Conservation (phyloP, 2,888 invertebrate genomes). For the Periphyllus acericola region DNA sequence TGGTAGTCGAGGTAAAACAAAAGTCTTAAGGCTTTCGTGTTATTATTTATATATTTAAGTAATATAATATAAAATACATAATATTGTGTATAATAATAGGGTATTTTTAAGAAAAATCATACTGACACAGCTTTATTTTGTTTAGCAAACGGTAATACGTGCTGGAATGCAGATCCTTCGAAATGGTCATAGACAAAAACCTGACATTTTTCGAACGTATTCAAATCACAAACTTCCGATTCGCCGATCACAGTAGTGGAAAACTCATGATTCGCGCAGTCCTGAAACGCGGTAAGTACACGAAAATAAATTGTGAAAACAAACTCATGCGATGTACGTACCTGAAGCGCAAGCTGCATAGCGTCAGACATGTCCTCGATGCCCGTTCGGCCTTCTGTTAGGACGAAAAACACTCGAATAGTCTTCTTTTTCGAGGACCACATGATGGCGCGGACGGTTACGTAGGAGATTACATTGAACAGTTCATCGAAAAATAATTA, state of each 20-base stretch:
- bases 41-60: neutral
- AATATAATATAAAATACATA: neutral
- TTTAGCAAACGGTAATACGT: conserved; percentile 68
- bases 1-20: too few species aligned
- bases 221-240: conserved; percentile 70
- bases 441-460: neutral
- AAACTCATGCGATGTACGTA: neutral
- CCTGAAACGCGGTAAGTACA: conserved; percentile 67
- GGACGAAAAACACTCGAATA: conserved; percentile 38
- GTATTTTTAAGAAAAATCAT: conserved; percentile 68
- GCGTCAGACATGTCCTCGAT: conserved; percentile 46
- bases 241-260: conserved; percentile 76
- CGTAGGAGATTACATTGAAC: neutral
- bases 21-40: too few species aligned
- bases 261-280: conserved; percentile 73
- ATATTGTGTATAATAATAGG: neutral
- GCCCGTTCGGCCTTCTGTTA: neutral
- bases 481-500: neutral
- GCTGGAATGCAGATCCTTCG: conserved; percentile 77
- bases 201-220: conserved; percentile 74
- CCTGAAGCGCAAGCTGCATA: conserved; percentile 54
- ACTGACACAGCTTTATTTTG: conserved; percentile 75
- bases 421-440: conserved; percentile 38
- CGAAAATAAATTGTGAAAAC: neutral
- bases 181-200: conserved; percentile 84